phyloP scores from a whole-genome alignment of 1,140 invertebrate species.

The Lepidurus couesii region DNA sequence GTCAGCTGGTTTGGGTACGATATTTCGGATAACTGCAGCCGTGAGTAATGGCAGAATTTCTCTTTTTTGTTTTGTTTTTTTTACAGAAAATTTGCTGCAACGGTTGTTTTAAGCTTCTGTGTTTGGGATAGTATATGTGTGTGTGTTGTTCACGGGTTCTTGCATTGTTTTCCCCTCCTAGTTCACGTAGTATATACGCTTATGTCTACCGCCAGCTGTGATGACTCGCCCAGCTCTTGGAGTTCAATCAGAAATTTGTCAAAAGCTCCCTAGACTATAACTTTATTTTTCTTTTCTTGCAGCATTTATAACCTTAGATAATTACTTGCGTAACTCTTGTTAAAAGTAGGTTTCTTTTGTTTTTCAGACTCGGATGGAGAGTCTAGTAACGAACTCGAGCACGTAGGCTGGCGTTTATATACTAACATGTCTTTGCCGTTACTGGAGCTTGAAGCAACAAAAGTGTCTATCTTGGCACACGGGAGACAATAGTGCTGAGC shows the following conservation, averaged over 20 bases:
- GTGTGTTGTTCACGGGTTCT: not conserved
- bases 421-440: not conserved
- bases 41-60: too few species aligned
- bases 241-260: constrained; percentile 22
- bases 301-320: not conserved
- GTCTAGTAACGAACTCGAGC: not conserved
- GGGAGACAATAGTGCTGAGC: not conserved
- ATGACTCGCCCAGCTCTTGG: not conserved
- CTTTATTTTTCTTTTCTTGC: not conserved
- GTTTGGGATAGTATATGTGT: not conserved
- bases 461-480: not conserved
- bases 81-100: too few species aligned
- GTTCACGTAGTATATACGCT: not conserved
- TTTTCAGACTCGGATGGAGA: not conserved
- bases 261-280: not conserved
- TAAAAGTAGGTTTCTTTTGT: not conserved
- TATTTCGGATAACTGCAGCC: too few species aligned
- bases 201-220: not conserved
- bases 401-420: not conserved
- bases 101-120: not conserved
- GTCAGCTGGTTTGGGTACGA: too few species aligned
- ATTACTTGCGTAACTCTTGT: not conserved
- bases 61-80: too few species aligned
- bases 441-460: constrained; percentile 9
- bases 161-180: not conserved